These are phyloP conservation scores for Hystrix brachyura DNA, from an alignment of 2,113 vertebrate species.

Conservation along the genomic window DNA sequence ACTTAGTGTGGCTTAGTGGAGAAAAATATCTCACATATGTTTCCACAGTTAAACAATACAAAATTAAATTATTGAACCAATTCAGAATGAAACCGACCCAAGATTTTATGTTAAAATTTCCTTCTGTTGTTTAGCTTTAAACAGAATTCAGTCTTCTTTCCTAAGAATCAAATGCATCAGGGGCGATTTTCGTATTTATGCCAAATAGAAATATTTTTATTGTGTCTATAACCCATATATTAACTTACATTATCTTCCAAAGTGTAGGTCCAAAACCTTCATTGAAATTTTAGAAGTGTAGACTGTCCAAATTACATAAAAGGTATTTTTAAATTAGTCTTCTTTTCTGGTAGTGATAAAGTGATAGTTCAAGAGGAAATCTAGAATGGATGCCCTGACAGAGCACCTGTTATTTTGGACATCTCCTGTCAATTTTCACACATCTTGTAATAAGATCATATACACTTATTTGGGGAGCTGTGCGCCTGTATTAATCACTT, in stretches of 20 bases:
- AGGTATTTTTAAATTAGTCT: constrained; percentile 28
- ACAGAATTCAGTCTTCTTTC: constrained; percentile 54
- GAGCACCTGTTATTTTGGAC: constrained; percentile 9
- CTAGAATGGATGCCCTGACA: neutral
- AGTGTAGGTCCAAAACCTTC: constrained; percentile 35
- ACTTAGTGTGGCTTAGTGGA: neutral
- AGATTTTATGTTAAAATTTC: constrained; percentile 28
- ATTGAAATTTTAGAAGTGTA: constrained; percentile 52
- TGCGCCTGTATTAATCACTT: constrained; percentile 27
- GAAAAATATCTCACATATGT: constrained; percentile 19
- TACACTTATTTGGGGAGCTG: constrained; percentile 7
- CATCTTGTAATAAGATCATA: constrained; percentile 47
- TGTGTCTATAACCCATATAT: constrained; percentile 32
- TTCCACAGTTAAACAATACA: constrained; percentile 27
- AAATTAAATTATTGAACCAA: constrained; percentile 59
- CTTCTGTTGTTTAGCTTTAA: constrained; percentile 46
- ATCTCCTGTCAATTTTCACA: constrained; percentile 49
- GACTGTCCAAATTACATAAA: constrained; percentile 31
- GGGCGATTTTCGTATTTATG: neutral
- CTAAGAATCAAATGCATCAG: constrained; percentile 45
- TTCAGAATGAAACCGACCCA: constrained; percentile 31
- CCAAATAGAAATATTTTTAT: constrained; percentile 50
- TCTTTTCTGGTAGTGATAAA: neutral
- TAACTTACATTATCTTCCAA: constrained; percentile 56
- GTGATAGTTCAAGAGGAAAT: constrained; percentile 39